Evolutionary conservation across 2,797 vertebrate genomes (phyloP), one percentile per base, ranked within the genome.

Genomic region (Malacoctenus gilli): DNA sequence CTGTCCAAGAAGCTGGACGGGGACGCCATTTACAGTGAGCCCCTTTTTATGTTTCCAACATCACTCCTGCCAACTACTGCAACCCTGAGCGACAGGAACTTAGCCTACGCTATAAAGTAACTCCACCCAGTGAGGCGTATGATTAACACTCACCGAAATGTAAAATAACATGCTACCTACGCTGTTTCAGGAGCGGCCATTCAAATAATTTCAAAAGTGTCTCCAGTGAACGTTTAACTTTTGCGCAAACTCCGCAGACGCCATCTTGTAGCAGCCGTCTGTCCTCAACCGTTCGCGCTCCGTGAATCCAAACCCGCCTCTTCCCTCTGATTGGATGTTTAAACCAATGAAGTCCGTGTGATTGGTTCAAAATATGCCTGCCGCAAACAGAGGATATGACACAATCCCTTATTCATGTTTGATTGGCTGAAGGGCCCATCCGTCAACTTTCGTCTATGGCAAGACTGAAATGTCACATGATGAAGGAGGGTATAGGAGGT

Each of bases 261-360:
- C 90, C 91, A 92, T 93, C 89, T 91, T 88, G 49, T 61, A 11
- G 0, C 4, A 7, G 8, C 8, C 1, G 23, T 50, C 31, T 5
- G 14, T 28, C 25, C 80, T 92, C 59, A 80, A 91, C 84, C 54
- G 77, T 93, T 93, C 87, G 92, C 92, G 92, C 91, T 79, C 46
- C 82, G 80, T 59, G 31, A 43, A 41, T 9, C 4, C 46, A 4
- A 41, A 0, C 37, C 84, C 61, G 1, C 81, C 85, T 40, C 40
- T 25, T 57, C 4, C 2, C 9, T 64, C 21, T 37, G 62, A 86
- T 89, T 86, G 81, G 87, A 10, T 21, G 5, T 2, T 3, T 5
- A 1, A n/a, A n/a, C 0, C 1, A 5, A 4, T 9, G 25, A 28
- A n/a, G n/a, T n/a, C n/a, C n/a, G 6, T 3, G 9, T 49, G 1